Evolutionary conservation across 92 coral and sea anemone species (phyloP), one percentile per base, ranked within the genome.

Genomic region (Palythoa heliodiscus): DNA sequence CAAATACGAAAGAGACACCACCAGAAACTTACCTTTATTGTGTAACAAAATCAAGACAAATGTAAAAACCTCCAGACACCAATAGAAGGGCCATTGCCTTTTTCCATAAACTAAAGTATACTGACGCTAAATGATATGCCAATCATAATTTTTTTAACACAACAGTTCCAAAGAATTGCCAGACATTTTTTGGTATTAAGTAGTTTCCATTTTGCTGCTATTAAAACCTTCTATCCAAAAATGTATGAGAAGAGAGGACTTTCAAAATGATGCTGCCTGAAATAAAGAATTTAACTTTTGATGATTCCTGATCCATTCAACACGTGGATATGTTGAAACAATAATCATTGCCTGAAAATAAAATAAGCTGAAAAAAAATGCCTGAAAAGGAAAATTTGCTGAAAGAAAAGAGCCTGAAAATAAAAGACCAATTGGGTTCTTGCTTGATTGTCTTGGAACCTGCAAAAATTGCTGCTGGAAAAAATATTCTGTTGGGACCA

Each of bases 11-110:
- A 43, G 50, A 43, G 6, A 43, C 50, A 43, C 50, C 50, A 43
- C 7, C 9, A 43, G 50, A 43, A 43, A 43, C 9, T 43, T 8
- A 5, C 50, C 50, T 80, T 63, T 5, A 2, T 24, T 66, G 84
- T 63, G 84, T 25, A 80, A 80, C 73, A 64, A 80, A 80, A 80
- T 48, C 74, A 80, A n/a, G 74, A 66, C 12, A 80, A 80, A 80
- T 6, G 74, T 80, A 52, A 25, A 40, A 63, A 80, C 84, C 50
- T 80, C 84, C 84, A 80, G 84, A 80, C 84, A 80, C 84, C 73
- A 80, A 80, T 25, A 64, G 84, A 80, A 80, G 74, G 84, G 84
- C 84, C 84, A 40, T 66, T 80, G 74, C 52, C 43, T 63, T 80
- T 80, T 80, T 78, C 8, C 14, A 55, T 61, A 78, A 38, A 25